Evolutionary conservation across 2,113 vertebrate genomes (phyloP).

Genomic region (Rhabdomys dilectus): DNA sequence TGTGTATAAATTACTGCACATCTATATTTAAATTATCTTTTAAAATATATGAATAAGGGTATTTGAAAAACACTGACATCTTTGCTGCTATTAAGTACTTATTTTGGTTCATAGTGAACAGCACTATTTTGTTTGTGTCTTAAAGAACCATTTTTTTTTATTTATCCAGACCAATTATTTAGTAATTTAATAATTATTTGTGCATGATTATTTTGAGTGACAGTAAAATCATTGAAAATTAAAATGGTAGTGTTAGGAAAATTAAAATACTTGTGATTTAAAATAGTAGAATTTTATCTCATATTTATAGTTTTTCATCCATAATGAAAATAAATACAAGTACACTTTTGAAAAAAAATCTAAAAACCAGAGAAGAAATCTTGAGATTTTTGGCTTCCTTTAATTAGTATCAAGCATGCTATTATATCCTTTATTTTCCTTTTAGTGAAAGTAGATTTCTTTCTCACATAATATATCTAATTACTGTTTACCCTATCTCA

Average conservation of each 20-base stretch:
- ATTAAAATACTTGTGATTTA: background rate
- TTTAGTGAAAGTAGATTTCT: background rate
- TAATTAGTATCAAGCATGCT: background rate
- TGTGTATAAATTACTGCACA: background rate
- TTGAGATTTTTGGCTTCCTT: background rate
- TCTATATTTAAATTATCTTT: background rate
- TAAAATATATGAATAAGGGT: background rate
- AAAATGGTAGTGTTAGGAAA: background rate
- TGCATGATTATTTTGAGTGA: background rate
- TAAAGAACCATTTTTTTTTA: background rate
- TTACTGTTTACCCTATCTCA: background rate
- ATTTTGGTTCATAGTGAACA: background rate
- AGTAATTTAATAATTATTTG: background rate
- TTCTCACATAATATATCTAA: background rate
- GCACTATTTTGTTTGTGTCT: background rate
- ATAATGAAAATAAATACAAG: background rate
- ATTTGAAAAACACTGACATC: slow-evolving; percentile 24
- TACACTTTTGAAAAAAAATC: background rate
- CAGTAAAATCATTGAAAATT: slow-evolving; percentile 66
- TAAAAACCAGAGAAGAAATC: background rate
- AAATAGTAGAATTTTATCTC: background rate
- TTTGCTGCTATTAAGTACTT: background rate
- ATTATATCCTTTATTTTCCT: background rate
- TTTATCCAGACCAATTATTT: background rate
- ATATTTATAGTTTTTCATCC: background rate